A percentile compares a stretch with the other conserved stretches of the same genome.
Conservation (phyloP, 1,140 invertebrate species). For the Rhopalosiphum maidis region DNA sequence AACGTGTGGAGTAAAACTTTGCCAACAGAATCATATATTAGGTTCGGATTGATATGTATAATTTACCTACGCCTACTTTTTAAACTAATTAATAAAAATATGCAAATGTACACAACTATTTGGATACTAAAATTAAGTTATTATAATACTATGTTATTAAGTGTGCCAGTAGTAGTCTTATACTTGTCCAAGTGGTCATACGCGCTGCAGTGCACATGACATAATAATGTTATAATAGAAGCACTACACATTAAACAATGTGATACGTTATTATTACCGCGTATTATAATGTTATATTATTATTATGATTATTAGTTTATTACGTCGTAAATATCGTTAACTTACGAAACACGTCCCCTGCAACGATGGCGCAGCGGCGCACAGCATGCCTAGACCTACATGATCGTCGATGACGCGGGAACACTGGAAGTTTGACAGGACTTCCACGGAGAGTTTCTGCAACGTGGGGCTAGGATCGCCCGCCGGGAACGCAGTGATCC, state of each 20-base stretch:
- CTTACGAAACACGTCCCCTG: slow-evolving; percentile 64
- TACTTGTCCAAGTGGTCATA: not conserved
- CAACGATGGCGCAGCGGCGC: slow-evolving; percentile 62
- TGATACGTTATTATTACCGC: not conserved
- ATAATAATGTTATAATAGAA: no score
- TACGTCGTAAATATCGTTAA: not conserved
- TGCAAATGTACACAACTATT: no score
- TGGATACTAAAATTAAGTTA: no score
- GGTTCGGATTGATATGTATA: not conserved
- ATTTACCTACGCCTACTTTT: not conserved
- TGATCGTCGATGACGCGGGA: slow-evolving; percentile 61
- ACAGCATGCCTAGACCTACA: slow-evolving; percentile 62
- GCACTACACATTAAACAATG: not conserved
- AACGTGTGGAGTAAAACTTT: not conserved
- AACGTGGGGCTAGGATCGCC: slow-evolving; percentile 62
- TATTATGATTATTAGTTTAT: not conserved
- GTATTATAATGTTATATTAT: not conserved
- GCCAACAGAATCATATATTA: not conserved
- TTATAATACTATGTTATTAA: no score
- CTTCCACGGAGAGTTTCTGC: slow-evolving; percentile 62
- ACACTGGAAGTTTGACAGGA: slow-evolving; percentile 62
- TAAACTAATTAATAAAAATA: no score
- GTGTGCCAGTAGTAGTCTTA: no score
- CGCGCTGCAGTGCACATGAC: no score
- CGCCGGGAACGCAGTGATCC: slow-evolving; percentile 63